Conservation (phyloP, 2,797 vertebrate species). For the Neostethus bicornis region DNA sequence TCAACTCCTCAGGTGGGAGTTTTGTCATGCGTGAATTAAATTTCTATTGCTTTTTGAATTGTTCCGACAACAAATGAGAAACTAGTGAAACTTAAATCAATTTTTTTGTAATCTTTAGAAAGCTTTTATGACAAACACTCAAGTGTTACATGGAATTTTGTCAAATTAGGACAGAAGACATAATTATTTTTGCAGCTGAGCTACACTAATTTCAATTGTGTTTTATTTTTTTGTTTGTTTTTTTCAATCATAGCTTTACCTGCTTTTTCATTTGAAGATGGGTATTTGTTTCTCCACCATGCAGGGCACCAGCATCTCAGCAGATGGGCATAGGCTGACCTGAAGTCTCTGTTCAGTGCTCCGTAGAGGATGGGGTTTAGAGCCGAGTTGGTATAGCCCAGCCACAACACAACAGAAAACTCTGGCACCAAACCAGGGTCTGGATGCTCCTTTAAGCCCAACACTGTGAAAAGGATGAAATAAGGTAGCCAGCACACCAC, state of each 20-base stretch:
- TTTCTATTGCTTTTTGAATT: no score
- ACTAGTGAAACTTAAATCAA: no score
- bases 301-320: constrained; percentile 71
- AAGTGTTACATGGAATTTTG: no score
- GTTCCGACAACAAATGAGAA: no score
- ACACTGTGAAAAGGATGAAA: constrained; percentile 89
- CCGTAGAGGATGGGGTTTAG: constrained; percentile 93
- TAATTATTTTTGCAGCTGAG: no score
- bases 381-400: constrained; percentile 93
- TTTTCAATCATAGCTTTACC: constrained; percentile 31
- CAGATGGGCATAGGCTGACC: constrained; percentile 85
- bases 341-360: constrained; percentile 91
- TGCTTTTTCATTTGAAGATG: constrained; percentile 35
- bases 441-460: constrained; percentile 81
- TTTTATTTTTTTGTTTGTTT: no score
- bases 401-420: constrained; percentile 87
- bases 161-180: no score
- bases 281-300: constrained; percentile 32
- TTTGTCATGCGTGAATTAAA: no score
- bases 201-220: no score
- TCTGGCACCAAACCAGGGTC: constrained; percentile 60
- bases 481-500: constrained; percentile 95
- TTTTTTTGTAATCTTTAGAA: no score
- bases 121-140: no score
- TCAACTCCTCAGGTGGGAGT: no score